Evolutionary conservation across 2,888 invertebrate genomes (phyloP), one percentile per base, ranked within the genome.

Genomic region (Drosophila longiperda): DNA sequence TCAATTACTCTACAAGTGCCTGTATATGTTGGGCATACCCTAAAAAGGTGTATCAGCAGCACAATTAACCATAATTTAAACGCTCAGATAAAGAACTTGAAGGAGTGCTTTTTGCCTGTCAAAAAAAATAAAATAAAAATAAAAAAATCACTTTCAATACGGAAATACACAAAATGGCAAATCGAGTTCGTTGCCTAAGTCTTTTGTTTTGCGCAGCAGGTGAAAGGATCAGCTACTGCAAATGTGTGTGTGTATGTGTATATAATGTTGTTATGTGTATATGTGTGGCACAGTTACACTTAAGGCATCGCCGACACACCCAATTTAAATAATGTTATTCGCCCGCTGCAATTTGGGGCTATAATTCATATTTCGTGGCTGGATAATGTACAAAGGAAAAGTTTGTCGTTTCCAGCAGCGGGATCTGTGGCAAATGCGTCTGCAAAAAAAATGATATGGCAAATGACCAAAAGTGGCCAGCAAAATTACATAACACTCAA

Each of bases 171-270:
- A 20, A 59, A 67, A 58, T 73, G 67, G 54, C 45, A 70, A 66
- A 26, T 72, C 78, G 82, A 70, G 87, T 89, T 85, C 76, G 84
- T 87, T 85, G 89, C 89, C 79, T 79, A 74, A 87, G 84, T 85
- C 84, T 89, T 85, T 85, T 89, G 89, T 85, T 89, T 79, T 52
- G 53, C n/a, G 23, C 59, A 67, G 71, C 87, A 89, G 84, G 84
- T 85, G 84, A 85, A 85, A 85, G 84, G 84, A 89, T 81, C 63
- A 49, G 12, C 40, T 49, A n/a, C 65, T n/a, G 34, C 11, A 33
- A 38, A n/a, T 68, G 55, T 50, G 36, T 50, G 20, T 48, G 23
- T 26, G 32, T 48, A 11, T 54, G n/a, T 52, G 8, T 60, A 48
- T 33, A 23, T 48, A 17, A 15, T 45, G 45, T 52, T 57, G 42